Percentiles rank a stretch among this genome's conserved stretches.
These are phyloP conservation scores for Drosophila ficusphila DNA, from an alignment of 1,140 invertebrate genomes.

Conservation along the genomic window DNA sequence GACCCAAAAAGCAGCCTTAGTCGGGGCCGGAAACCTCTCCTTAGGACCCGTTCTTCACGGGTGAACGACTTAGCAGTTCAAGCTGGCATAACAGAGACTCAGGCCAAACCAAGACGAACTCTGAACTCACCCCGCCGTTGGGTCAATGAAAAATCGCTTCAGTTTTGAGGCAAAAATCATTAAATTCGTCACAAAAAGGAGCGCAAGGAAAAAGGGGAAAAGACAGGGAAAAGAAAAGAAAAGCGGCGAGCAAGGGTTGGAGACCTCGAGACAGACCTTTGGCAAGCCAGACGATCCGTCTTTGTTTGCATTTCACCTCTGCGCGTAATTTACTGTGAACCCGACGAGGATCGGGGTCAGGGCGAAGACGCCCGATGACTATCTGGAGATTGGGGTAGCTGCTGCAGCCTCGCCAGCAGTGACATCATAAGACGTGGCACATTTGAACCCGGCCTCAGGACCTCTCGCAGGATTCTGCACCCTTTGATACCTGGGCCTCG, in stretches of 20 bases:
- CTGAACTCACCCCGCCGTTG: slow-evolving; percentile 64
- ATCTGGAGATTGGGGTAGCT: slow-evolving; percentile 52
- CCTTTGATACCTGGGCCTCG: slow-evolving; percentile 74
- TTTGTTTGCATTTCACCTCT: slow-evolving; percentile 82
- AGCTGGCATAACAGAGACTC: slow-evolving; percentile 68
- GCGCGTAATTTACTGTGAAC: slow-evolving; percentile 81
- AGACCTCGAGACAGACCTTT: slow-evolving; percentile 45
- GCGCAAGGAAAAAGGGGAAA: slow-evolving; percentile 27
- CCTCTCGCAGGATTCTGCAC: slow-evolving; percentile 68
- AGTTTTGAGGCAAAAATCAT: slow-evolving; percentile 80
- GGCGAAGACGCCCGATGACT: slow-evolving; percentile 48
- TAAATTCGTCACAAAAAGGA: slow-evolving; percentile 75
- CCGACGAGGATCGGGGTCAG: slow-evolving; percentile 47
- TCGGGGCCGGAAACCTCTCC: slow-evolving; percentile 18
- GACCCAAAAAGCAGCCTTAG: slow-evolving; percentile 61
- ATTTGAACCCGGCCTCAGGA: slow-evolving; percentile 65
- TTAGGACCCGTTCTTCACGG: slow-evolving; percentile 55
- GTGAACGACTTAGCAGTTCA: slow-evolving; percentile 71
- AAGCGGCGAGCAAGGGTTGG: slow-evolving; percentile 69
- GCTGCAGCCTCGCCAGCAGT: slow-evolving; percentile 52
- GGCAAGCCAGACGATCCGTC: slow-evolving; percentile 39
- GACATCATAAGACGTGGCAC: slow-evolving; percentile 81
- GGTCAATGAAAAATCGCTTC: slow-evolving; percentile 81
- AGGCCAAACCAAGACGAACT: slow-evolving; percentile 59
- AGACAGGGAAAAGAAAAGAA: slow-evolving; percentile 29